A percentile compares a stretch with the other conserved stretches of the same genome.
Conservation (phyloP, 2,113 vertebrate species). For the Centropus unirufus region DNA sequence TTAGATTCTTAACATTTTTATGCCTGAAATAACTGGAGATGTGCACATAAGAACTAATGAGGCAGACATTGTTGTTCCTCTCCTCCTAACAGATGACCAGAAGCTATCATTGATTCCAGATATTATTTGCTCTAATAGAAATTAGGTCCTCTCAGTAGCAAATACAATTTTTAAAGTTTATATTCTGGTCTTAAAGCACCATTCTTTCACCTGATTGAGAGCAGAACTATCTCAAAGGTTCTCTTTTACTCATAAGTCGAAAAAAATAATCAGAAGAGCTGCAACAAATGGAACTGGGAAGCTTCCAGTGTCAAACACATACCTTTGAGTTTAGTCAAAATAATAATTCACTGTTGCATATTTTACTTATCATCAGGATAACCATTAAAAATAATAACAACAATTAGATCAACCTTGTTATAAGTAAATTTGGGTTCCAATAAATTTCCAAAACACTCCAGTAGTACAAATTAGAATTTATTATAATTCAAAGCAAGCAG, state of each 20-base stretch:
- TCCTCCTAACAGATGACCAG: slow-evolving; percentile 28
- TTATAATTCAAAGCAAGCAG: too few relatives aligned
- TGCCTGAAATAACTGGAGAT: slow-evolving; percentile 16
- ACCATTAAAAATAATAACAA: background rate
- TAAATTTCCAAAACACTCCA: too few relatives aligned
- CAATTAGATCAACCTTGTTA: background rate
- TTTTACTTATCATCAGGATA: background rate
- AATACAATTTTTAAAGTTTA: background rate
- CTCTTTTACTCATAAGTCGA: background rate
- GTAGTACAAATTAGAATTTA: too few relatives aligned
- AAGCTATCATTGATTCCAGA: slow-evolving; percentile 48
- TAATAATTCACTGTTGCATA: background rate
- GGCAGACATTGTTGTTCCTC: background rate
- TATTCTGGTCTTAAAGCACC: background rate
- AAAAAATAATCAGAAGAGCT: background rate
- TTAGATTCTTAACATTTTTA: slow-evolving; percentile 13
- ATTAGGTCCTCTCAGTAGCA: background rate
- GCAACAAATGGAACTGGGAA: background rate
- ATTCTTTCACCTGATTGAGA: background rate
- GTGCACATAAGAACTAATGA: slow-evolving; percentile 30
- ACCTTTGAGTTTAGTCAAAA: background rate
- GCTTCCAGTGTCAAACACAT: background rate
- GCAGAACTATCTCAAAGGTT: background rate
- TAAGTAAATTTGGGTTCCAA: too few relatives aligned
- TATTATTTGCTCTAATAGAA: slow-evolving; percentile 31